Percentiles rank a stretch among this genome's conserved stretches.
Evolutionary conservation across 1,140 invertebrate species (phyloP).

Genomic region (Babylonia areolata): DNA sequence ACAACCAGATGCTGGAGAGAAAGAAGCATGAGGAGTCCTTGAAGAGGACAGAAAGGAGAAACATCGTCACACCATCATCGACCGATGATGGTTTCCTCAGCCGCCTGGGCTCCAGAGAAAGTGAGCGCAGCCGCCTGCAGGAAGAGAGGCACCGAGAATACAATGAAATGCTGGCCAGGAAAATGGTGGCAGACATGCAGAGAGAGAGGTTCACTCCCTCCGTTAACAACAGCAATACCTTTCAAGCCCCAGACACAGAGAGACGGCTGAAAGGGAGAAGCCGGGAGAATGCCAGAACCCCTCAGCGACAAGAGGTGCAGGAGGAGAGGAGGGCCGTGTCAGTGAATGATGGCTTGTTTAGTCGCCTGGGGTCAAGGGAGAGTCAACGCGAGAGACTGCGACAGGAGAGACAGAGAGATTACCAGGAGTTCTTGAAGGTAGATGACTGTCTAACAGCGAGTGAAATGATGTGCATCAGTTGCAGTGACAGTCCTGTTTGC

Average conservation of each 20-base stretch:
- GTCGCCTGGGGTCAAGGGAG: not conserved
- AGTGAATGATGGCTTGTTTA: not conserved
- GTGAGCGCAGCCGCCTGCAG: not conserved
- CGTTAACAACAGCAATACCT: too few species aligned
- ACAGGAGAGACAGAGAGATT: not conserved
- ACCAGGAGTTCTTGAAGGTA: slow-evolving; percentile 20
- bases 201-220: not conserved
- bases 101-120: slow-evolving; percentile 15
- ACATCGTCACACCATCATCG: not conserved
- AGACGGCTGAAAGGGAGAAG: not conserved
- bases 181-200: not conserved
- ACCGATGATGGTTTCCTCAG: not conserved
- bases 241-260: not conserved
- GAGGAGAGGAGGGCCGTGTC: not conserved
- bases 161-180: slow-evolving; percentile 9
- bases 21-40: not conserved
- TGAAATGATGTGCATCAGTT: not conserved
- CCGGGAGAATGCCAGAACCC: not conserved
- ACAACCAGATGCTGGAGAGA: slow-evolving; percentile 12
- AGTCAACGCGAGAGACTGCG: not conserved
- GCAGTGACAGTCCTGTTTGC: slow-evolving; percentile 5
- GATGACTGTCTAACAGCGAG: not conserved
- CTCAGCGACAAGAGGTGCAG: not conserved
- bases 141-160: slow-evolving; percentile 14
- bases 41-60: not conserved